These are phyloP conservation scores for Diarsia rubi DNA, from an alignment of 2,888 invertebrate species.

Conservation along the genomic window DNA sequence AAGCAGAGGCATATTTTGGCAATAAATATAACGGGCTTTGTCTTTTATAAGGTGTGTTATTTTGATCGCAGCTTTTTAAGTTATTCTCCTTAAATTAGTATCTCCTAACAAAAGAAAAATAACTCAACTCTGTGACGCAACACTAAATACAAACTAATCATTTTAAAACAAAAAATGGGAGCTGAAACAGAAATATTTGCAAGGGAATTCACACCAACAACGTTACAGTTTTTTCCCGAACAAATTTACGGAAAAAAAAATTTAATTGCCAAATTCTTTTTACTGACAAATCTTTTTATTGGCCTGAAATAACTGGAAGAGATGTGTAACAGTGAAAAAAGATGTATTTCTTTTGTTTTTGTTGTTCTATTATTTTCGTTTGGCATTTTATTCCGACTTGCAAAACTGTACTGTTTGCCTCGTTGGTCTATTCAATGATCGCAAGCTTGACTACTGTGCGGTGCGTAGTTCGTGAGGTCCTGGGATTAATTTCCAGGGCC, in stretches of 20 bases:
- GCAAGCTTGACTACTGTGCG: no score
- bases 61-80: neutral
- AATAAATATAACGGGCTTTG: conserved; percentile 38
- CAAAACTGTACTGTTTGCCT: no score
- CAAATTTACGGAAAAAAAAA: conserved; percentile 1
- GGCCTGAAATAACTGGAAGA: conserved; percentile 24
- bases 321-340: neutral
- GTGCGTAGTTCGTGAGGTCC: no score
- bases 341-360: no score
- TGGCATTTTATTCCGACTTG: neutral
- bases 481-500: no score
- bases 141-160: neutral
- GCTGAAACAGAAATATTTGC: neutral
- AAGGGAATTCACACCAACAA: conserved; percentile 16
- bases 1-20: conserved; percentile 23
- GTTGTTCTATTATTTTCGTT: neutral
- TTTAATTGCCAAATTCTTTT: conserved; percentile 35
- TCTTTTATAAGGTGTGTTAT: neutral
- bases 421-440: no score
- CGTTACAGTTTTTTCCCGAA: conserved; percentile 22
- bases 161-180: conserved; percentile 28
- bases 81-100: neutral
- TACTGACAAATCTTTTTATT: conserved; percentile 11
- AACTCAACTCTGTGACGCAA: neutral
- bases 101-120: neutral